Conservation (phyloP, 2,113 vertebrate species). For the Cygnus buccinator region DNA sequence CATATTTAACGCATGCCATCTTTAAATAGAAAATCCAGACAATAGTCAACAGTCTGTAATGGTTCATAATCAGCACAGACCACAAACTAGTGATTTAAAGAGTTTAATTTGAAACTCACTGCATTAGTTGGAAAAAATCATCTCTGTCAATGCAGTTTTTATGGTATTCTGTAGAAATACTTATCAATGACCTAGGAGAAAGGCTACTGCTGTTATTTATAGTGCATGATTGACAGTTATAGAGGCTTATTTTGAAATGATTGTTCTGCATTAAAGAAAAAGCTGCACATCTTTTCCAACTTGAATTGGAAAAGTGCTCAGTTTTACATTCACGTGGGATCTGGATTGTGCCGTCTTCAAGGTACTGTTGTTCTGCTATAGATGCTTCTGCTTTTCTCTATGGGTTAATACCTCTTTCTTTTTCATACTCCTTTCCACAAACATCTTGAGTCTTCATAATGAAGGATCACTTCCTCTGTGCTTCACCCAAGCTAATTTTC, state of each 20-base stretch:
- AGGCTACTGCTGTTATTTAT: background rate
- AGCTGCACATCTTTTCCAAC: background rate
- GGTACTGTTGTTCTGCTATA: background rate
- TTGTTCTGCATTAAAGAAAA: background rate
- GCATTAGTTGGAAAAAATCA: background rate
- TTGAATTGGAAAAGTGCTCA: background rate
- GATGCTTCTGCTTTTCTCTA: background rate
- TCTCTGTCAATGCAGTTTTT: background rate
- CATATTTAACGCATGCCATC: accelerated
- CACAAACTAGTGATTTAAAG: background rate
- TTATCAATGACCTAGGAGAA: background rate
- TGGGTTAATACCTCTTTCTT: background rate
- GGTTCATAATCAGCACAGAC: background rate
- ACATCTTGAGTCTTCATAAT: background rate
- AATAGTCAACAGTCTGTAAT: accelerated
- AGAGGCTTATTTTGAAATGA: background rate
- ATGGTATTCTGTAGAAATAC: background rate
- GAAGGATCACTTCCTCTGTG: background rate
- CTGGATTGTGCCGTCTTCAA: background rate
- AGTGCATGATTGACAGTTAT: background rate
- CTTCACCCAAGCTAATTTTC: background rate
- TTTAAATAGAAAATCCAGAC: background rate
- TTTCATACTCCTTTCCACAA: background rate
- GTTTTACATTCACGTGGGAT: background rate
- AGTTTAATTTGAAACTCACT: background rate